Base-by-base conservation (phyloP, 2,888 invertebrate species). In the Rutpela maculata region DNA sequence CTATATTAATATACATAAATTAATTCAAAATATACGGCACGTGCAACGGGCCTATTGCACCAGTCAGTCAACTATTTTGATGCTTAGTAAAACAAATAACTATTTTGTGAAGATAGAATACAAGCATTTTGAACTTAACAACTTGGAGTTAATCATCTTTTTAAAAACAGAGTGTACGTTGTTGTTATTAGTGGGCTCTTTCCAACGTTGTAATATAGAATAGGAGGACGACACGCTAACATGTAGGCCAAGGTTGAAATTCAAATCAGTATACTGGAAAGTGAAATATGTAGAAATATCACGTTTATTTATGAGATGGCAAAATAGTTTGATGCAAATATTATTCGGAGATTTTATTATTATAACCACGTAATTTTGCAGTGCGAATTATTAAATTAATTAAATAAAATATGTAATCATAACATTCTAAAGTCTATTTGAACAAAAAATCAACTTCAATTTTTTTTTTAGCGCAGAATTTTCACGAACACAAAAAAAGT, bases 251-350 rank as follows among this genome's bases (percentile, higher is more conserved):
- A 71, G 71, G 71, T 62, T 62, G 26, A 26, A 50, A 62, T 38
- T 60, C 12, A 62, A 62, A 71, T 71, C 50, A 71, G 62, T 71
- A 50, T 70, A 31, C 71, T 71, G 18, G 71, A 71, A 71, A 71
- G 71, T 71, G 57, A 71, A 69, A 71, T 18, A 38, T 17, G 60
- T 38, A 50, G 22, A 62, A 71, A 62, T 22, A 57, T 71, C 59
- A 26, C 15, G 43, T 43, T 12, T 43, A 43, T 43, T 43, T 43
- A 43, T 43, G 43, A 43, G 9, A n/a, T n/a, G n/a, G 43, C 43
- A 12, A 43, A 43, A 10, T 38, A 11, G 7, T 10, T 11, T 43
- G 43, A 43, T 43, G 43, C 43, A 7, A 43, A 12, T 43, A 43
- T 43, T 43, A 43, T 43, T 1, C 43, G 4, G 9, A 43, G 15